Base-by-base conservation (phyloP, 1,140 invertebrate species). In the Nymphalis io region DNA sequence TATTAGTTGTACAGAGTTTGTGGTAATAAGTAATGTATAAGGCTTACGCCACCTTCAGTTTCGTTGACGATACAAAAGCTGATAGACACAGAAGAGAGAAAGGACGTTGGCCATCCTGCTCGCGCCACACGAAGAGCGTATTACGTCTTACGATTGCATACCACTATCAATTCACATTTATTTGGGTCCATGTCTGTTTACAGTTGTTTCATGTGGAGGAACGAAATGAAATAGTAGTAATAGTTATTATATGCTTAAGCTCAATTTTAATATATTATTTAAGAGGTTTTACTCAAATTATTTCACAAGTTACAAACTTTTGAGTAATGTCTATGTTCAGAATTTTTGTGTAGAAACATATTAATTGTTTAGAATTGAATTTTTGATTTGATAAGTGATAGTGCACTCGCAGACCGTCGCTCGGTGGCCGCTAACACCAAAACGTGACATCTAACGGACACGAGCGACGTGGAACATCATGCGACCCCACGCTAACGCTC, bases 21-120 rank as follows among this genome's bases (percentile, higher is more conserved):
- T 63, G 21, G 33, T 38, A 51, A 20, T 51, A 63, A 44, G 44
- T 46, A 57, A 70, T 44, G 60, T 71, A 60, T 60, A 72, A 74
- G 71, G 76, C 65, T 63, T 73, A 76, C 76, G 68, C 68, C 73
- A 82, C 73, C 83, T 88, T 84, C 81, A 87, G 83, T 89, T 88
- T 88, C 82, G 69, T 87, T 77, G 60, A 74, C 64, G 68, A 74
- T 73, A 75, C 65, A 71, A 72, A 77, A 85, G 79, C 79, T 75
- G 76, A 79, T 59, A 84, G 73, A 87, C 70, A 85, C 51, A 75
- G 77, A 80, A 80, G 75, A 79, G 80, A 81, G 71, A 74, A 73
- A 79, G 75, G 80, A 88, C 85, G 84, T 82, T 83, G 89, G 90
- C 92, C 91, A 92, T 88, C 91, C 92, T 92, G 92, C 92, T 91